Evolutionary conservation across 2,888 invertebrate genomes (phyloP), one percentile per base, ranked within the genome.

Genomic region (Siphonodentalium dalli): DNA sequence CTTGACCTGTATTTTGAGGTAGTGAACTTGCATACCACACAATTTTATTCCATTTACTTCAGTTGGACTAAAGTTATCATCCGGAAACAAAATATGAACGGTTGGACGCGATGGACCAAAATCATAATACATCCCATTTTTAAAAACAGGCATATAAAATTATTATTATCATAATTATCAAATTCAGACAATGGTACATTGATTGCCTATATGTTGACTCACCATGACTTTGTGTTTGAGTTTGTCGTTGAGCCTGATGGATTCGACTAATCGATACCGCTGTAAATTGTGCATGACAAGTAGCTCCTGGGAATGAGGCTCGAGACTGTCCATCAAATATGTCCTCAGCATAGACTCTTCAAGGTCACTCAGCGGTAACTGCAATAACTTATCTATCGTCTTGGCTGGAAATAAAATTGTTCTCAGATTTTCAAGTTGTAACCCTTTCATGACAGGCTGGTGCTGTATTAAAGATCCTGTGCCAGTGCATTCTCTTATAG

Each of bases 281-380:
- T 87, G 69, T 43, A 91, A 82, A 68, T 88, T 88, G 74, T 89
- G 90, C 79, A 89, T 85, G 39, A 90, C 85, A 24, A 89, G 84
- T 41, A 90, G 84, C 66, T 91, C 89, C 44, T 67, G 63, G 0
- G 87, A 86, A 31, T 86, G 85, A 0, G 85, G 77, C 44, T 80
- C 78, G 3, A 68, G 55, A 58, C 87, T 86, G n/a, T 85, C 83
- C 56, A 87, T 83, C 18, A 91, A 77, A 73, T 88, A 90, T 42
- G 85, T 84, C 3, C 89, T 83, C 55, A 91, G 88, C 15, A 85
- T 84, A 8, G 86, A 85, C 72, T 91, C 90, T 77, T 91, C 90
- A 2, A 85, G 82, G 0, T 84, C 80, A 37, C 85, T 82, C 46
- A 91, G 78, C 0, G 87, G 85, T 28, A 89, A 83, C 73, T 88